A percentile compares a stretch with the other conserved stretches of the same genome.
Conservation (phyloP, 1,140 invertebrate genomes). For the Hesperophylax magnus region DNA sequence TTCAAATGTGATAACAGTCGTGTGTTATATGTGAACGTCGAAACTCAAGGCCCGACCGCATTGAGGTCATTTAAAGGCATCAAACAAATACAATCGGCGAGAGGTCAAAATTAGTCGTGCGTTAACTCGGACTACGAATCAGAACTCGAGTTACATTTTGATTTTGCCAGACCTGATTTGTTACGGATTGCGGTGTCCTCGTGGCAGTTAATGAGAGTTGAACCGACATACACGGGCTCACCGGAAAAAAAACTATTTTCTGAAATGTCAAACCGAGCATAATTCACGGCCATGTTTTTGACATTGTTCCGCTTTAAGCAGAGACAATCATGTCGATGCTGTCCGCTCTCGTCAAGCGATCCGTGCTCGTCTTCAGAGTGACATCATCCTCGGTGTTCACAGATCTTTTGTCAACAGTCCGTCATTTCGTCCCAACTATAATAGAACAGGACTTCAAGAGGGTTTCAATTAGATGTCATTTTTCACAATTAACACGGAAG, state of each 20-base stretch:
- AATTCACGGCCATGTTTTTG: conserved; percentile 46
- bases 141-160: conserved; percentile 4
- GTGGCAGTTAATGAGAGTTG: neutral
- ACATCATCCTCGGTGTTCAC: conserved; percentile 15
- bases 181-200: conserved; percentile 10
- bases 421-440: neutral
- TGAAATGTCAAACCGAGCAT: conserved; percentile 24
- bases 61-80: conserved; percentile 34
- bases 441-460: neutral
- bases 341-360: conserved; percentile 5
- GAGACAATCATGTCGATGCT: conserved; percentile 20
- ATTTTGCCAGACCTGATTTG: conserved; percentile 9
- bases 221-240: neutral
- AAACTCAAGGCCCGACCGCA: conserved; percentile 7
- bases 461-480: no score
- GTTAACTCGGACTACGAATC: conserved; percentile 35
- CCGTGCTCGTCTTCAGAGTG: neutral
- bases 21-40: conserved; percentile 31
- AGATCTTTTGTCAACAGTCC: conserved; percentile 21
- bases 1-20: conserved; percentile 18
- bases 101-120: conserved; percentile 39
- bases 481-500: no score
- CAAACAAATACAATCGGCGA: conserved; percentile 13
- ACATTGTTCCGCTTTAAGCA: conserved; percentile 43
- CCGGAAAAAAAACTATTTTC: conserved; percentile 39